Base-by-base conservation (phyloP, 2,888 invertebrate species). In the Mimas tiliae region DNA sequence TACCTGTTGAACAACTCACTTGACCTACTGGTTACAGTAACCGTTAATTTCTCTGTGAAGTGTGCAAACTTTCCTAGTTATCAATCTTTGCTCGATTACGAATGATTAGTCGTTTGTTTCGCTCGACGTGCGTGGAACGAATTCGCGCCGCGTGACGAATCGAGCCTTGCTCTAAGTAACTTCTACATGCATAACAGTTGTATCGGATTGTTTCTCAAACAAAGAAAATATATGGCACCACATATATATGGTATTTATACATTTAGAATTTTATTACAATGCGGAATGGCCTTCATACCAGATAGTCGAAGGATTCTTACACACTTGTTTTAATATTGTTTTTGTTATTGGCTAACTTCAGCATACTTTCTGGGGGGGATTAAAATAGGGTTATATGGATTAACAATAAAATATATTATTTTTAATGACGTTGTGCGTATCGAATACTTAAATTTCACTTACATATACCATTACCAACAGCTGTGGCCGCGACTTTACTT, bases 71-170 rank as follows among this genome's bases (percentile, higher is more conserved):
- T 76, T 70, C 73, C 73, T 68, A 73, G 75, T 78, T 81, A 80
- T 80, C 78, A 79, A 77, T 79, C 71, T 67, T 73, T 70, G 69
- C 48, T 51, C 51, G 66, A 62, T 66, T 62, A 78, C 74, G 72
- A 77, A 82, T 81, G 83, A 58, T 58, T 77, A 73, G 73, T 71
- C 74, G 75, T 74, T 81, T 76, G 77, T 75, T 70, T 76, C 75
- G 74, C 76, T 72, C 68, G 73, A 77, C 80, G 79, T 78, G 82
- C 72, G 80, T 81, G 86, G 74, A 85, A 83, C 89, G 81, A 87
- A 89, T 85, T 74, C 68, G 69, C 77, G 74, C 76, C 72, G 82
- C 81, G 81, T 84, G 81, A 79, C 88, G 75, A 88, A 88, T 88
- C 73, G 70, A 67, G 65, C 72, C 75, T 78, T 75, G 79, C 81